Base-by-base conservation (phyloP, 2,113 vertebrate species). In the Apeltes quadracus region DNA sequence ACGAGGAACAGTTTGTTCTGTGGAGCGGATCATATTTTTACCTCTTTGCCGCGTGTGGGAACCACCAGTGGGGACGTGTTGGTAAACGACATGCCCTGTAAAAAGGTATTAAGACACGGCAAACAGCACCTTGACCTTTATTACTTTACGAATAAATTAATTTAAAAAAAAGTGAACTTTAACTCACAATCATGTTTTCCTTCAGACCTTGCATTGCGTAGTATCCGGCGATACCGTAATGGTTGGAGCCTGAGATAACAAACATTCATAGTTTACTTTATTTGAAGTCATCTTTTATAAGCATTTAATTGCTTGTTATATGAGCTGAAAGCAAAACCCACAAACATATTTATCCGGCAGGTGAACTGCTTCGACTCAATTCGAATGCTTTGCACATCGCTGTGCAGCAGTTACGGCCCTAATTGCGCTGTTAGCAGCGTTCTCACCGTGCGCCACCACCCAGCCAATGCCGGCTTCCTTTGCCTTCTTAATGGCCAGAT, bases 11-110 rank as follows among this genome's bases (percentile, higher is more conserved):
- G 46, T 41, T 55, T 54, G 46, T 32, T 27, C 20, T 32, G n/a
- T 1, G 15, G 9, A 50, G 41, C 27, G 34, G 23, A n/a, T 48
- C 5, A 61, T 3, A 34, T 0, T 39, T 29, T 25, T 62, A 86
- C 93, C 88, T 92, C 84, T 88, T 90, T 94, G 13, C 78, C 92
- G 38, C 92, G 88, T 7, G 93, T 94, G 39, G 93, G 91, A 61
- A 94, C 91, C 61, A 94, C 93, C 41, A 94, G 82, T 10, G 93
- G 94, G 57, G 94, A 95, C 1, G 93, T 91, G 78, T 95, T 95
- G 64, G 93, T 94, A 54, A 84, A 95, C 11, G 91, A 91, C 92
- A 94, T 93, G 5, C 93, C 93, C 94, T 94, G 84, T 20, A 50
- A 20, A 50, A 20, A 13, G 64, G 62, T n/a, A n/a, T n/a, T n/a